Conservation (phyloP, 1,140 invertebrate genomes). For the Formica exsecta region DNA sequence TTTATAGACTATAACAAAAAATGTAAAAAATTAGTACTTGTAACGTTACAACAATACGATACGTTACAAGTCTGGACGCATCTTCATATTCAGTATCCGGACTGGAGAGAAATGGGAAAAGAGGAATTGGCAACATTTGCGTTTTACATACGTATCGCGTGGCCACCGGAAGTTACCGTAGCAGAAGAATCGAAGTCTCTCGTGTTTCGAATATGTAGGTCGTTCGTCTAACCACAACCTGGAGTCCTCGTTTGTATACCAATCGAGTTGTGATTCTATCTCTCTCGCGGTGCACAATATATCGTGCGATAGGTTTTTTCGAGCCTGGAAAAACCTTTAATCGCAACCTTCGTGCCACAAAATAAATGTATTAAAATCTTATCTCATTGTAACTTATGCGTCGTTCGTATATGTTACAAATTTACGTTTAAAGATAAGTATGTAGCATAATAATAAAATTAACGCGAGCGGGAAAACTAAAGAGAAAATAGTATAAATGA, state of each 20-base stretch:
- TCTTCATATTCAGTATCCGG: slow-evolving; percentile 26
- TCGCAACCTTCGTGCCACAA: not conserved
- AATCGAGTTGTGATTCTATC: slow-evolving; percentile 53
- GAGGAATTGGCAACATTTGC: slow-evolving; percentile 53
- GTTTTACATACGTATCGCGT: slow-evolving; percentile 57
- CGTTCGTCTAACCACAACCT: slow-evolving; percentile 52
- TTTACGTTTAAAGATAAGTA: slow-evolving; percentile 2
- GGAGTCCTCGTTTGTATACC: slow-evolving; percentile 39
- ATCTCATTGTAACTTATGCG: slow-evolving; percentile 18
- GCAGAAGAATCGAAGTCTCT: slow-evolving; percentile 60
- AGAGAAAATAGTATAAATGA: not conserved
- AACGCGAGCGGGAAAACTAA: not conserved
- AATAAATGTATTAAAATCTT: slow-evolving; percentile 37
- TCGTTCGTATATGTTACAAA: not conserved
- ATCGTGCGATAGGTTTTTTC: slow-evolving; percentile 38
- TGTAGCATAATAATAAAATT: not conserved
- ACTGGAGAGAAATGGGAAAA: slow-evolving; percentile 7
- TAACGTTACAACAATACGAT: slow-evolving; percentile 30
- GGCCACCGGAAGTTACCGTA: slow-evolving; percentile 47
- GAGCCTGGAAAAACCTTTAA: slow-evolving; percentile 48
- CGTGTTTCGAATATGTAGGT: slow-evolving; percentile 57
- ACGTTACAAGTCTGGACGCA: slow-evolving; percentile 33
- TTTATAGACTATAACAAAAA: not conserved
- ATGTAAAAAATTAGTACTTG: slow-evolving; percentile 1
- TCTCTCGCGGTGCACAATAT: slow-evolving; percentile 35